Conservation (phyloP, 2,888 invertebrate genomes). For the Zygogramma bicolorata region DNA sequence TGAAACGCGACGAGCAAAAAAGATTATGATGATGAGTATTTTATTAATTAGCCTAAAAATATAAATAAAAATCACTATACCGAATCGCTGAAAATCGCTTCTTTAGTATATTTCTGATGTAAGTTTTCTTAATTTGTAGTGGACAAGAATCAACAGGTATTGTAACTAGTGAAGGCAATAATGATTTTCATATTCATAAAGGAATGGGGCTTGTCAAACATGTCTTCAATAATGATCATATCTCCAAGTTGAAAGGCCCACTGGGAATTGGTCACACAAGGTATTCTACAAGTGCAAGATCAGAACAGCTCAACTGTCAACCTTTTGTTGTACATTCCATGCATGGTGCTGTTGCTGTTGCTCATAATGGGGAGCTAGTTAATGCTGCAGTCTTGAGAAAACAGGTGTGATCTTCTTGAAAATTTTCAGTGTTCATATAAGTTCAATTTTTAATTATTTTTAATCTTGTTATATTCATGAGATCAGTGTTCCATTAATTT, state of each 20-base stretch:
- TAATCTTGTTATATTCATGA: too few relatives aligned
- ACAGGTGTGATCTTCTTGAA: conserved; percentile 72
- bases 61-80: too few relatives aligned
- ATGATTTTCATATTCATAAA: conserved; percentile 86
- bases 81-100: too few relatives aligned
- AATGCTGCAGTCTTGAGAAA: conserved; percentile 89
- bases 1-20: too few relatives aligned
- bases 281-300: conserved; percentile 96
- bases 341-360: conserved; percentile 93
- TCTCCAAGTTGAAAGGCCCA: conserved; percentile 86
- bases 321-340: conserved; percentile 98
- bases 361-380: conserved; percentile 97
- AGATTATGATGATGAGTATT: too few relatives aligned
- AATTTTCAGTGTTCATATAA: neutral
- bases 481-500: too few relatives aligned
- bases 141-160: conserved; percentile 99
- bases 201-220: conserved; percentile 97
- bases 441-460: too few relatives aligned
- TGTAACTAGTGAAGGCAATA: conserved; percentile 89
- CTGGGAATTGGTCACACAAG: conserved; percentile 97
- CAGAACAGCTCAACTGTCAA: conserved; percentile 92
- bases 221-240: conserved; percentile 90
- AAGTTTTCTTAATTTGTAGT: conserved; percentile 69
- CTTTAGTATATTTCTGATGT: too few relatives aligned
- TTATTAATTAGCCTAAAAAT: too few relatives aligned